Conservation (phyloP, 2,797 vertebrate genomes). For the Sebastes taczanowskii region DNA sequence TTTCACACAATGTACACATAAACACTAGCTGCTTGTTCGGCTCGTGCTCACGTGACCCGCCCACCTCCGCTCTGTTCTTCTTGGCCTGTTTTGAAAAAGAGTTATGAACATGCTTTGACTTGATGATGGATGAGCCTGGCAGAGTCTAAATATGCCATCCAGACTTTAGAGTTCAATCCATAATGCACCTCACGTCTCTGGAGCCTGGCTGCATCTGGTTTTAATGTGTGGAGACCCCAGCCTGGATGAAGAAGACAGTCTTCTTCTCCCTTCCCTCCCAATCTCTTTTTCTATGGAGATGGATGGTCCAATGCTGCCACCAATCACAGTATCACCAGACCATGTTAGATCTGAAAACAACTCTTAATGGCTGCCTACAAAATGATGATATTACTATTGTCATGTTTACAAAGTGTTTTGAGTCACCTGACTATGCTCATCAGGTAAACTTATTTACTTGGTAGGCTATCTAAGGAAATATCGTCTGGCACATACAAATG, state of each 20-base stretch:
- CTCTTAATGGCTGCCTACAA: not conserved
- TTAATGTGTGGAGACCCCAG: slow-evolving; percentile 69
- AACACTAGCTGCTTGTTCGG: slow-evolving; percentile 50
- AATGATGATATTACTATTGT: not conserved
- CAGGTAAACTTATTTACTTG: not conserved
- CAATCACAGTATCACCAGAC: slow-evolving; percentile 15
- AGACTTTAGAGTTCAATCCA: slow-evolving; percentile 45
- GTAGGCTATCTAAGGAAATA: not conserved
- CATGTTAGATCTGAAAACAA: not conserved
- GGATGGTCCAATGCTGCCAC: not conserved
- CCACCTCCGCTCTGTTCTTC: slow-evolving; percentile 11
- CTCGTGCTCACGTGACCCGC: slow-evolving; percentile 4
- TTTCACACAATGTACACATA: slow-evolving; percentile 56
- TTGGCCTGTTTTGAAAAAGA: slow-evolving; percentile 6
- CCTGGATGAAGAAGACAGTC: slow-evolving; percentile 29
- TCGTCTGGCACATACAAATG: not conserved
- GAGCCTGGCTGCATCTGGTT: slow-evolving; percentile 76
- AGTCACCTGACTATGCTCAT: not conserved
- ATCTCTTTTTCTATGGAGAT: slow-evolving; percentile 4
- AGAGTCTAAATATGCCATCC: slow-evolving; percentile 71
- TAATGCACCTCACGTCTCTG: slow-evolving; percentile 49
- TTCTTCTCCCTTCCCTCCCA: slow-evolving; percentile 15
- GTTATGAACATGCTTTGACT: slow-evolving; percentile 39
- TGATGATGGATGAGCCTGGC: slow-evolving; percentile 67
- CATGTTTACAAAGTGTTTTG: not conserved